These are phyloP conservation scores for Pipistrellus nathusii DNA, from an alignment of 2,797 vertebrate genomes.

Conservation along the genomic window DNA sequence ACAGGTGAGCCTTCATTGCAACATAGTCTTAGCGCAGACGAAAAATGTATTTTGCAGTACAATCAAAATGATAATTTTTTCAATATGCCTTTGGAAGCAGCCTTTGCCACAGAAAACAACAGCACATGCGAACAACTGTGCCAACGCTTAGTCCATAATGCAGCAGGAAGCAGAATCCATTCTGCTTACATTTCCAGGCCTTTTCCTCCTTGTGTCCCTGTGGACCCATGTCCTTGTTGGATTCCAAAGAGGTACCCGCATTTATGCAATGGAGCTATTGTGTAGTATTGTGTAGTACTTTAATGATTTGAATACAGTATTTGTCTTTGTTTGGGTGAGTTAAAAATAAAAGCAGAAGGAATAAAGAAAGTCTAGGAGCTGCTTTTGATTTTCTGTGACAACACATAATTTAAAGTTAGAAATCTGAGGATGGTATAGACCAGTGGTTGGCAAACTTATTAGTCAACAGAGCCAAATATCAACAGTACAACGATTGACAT, in stretches of 20 bases:
- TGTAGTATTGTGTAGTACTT: not conserved
- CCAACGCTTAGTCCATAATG: slow-evolving; percentile 23
- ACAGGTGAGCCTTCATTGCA: slow-evolving; percentile 69
- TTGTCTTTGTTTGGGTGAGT: not conserved
- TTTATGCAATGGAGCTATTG: not conserved
- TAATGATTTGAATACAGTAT: not conserved
- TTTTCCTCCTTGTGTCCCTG: not conserved
- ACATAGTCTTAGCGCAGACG: slow-evolving; percentile 52
- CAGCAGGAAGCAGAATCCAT: slow-evolving; percentile 49
- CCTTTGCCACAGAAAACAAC: slow-evolving; percentile 56
- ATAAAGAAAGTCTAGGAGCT: not conserved
- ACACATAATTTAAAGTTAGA: not conserved
- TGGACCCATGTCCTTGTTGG: not conserved
- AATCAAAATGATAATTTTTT: slow-evolving; percentile 83
- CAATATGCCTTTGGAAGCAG: slow-evolving; percentile 68
- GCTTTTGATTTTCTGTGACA: slow-evolving; percentile 2
- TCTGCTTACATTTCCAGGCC: slow-evolving; percentile 6
- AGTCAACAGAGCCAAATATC: no score
- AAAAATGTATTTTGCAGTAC: slow-evolving; percentile 74
- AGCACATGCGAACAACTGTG: slow-evolving; percentile 30
- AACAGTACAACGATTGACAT: no score
- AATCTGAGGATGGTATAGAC: not conserved
- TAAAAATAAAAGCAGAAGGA: not conserved
- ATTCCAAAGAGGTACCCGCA: not conserved
- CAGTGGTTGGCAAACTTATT: no score